phyloP scores from a whole-genome alignment of 2,113 vertebrate genomes.

The Benitochromis conjunctus region DNA sequence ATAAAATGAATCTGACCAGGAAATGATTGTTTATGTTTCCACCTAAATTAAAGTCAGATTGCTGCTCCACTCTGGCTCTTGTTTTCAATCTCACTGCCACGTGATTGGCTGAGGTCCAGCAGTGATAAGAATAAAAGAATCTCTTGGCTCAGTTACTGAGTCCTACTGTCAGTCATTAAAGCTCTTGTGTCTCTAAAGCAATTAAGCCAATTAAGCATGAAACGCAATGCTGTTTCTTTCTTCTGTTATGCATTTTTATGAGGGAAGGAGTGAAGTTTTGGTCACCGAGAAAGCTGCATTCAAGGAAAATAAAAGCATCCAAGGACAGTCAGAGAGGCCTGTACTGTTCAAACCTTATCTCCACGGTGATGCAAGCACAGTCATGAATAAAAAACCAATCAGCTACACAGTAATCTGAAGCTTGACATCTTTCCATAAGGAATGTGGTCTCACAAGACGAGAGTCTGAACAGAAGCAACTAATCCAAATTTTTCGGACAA shows the following conservation, averaged over 20 bases:
- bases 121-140: slow-evolving; percentile 46
- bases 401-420: neutral
- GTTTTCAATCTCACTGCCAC: slow-evolving; percentile 9
- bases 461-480: neutral
- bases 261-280: neutral
- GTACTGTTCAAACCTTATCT: slow-evolving; percentile 10
- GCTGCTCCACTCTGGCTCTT: neutral
- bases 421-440: neutral
- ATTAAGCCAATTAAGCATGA: slow-evolving; percentile 66
- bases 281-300: neutral
- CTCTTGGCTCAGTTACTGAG: slow-evolving; percentile 49
- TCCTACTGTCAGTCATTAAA: slow-evolving; percentile 44
- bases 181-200: slow-evolving; percentile 49
- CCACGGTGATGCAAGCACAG: neutral
- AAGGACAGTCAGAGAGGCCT: slow-evolving; percentile 18
- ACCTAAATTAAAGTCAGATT: neutral
- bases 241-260: slow-evolving; percentile 2
- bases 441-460: neutral
- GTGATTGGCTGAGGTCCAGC: slow-evolving; percentile 40
- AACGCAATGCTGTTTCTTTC: slow-evolving; percentile 46
- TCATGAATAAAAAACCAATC: neutral
- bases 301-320: neutral
- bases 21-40: neutral
- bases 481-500: neutral
- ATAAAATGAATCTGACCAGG: neutral